Evolutionary conservation across 2,888 invertebrate genomes (phyloP), one percentile per base, ranked within the genome.

Genomic region (Brenthis daphne): DNA sequence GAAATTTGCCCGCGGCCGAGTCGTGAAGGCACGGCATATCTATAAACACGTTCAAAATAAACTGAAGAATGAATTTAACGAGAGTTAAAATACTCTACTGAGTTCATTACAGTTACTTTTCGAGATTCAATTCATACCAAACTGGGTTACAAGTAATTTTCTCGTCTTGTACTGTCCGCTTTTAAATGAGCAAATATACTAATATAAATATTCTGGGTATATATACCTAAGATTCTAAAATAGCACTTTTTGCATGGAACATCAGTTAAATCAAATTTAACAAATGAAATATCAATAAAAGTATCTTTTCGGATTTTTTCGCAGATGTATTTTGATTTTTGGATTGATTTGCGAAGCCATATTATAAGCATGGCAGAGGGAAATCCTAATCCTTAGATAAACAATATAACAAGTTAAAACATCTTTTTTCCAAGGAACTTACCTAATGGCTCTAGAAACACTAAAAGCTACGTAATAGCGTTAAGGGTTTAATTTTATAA

Each of bases 381-480:
- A 29, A 29, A 29, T 29, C 4, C 29, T 29, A 37, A 4, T 14
- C 43, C 24, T 8, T 47, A 13, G 8, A 24, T 24, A 48, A 48
- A 47, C 11, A 56, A 24, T 13, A 57, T 29, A 57, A 47, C 48
- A 60, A n/a, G 29, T 60, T 20, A 1, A 48, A 6, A 29, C 29
- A 13, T 29, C n/a, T 48, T 60, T 29, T 60, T n/a, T 60, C 12
- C 48, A 50, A 60, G 48, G 47, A 60, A 50, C 60, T 50, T 48
- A 37, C 60, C 24, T 50, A 48, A 60, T 37, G 33, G n/a, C 60
- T 29, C 58, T 48, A 48, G 29, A 60, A 14, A 50, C 29, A n/a
- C n/a, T 12, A 12, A 37, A 37, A 29, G 24, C 29, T 13, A 20
- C 24, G 14, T 14, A 14, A 58, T n/a, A 48, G 14, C 58, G 14